phyloP scores from a whole-genome alignment of 2,113 vertebrate species.

The Oreochromis tanganicae region DNA sequence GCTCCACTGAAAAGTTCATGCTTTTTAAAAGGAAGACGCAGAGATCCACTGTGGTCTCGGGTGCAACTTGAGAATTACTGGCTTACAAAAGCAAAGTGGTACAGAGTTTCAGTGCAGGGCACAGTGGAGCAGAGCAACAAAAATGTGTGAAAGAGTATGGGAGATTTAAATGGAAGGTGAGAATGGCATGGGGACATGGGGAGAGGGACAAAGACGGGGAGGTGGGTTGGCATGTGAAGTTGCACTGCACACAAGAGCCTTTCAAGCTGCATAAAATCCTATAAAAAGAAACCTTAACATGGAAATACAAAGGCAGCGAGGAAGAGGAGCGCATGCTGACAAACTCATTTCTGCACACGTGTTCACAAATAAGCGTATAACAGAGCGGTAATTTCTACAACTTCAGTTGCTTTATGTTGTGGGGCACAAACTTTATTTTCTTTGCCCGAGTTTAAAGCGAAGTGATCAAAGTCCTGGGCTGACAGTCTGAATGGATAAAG shows the following conservation, averaged over 20 bases:
- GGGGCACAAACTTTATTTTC: not conserved
- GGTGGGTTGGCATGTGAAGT: not conserved
- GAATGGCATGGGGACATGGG: slow-evolving; percentile 18
- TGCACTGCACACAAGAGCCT: not conserved
- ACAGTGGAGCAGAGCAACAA: not conserved
- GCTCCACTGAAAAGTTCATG: not conserved
- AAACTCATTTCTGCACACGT: not conserved
- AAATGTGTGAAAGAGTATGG: slow-evolving; percentile 38
- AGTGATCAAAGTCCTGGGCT: not conserved
- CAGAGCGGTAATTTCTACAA: not conserved
- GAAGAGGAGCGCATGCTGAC: not conserved
- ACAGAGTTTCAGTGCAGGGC: not conserved
- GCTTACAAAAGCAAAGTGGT: not conserved
- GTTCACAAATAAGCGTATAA: not conserved
- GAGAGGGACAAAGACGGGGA: not conserved
- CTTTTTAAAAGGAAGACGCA: not conserved
- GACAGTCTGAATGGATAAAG: not conserved
- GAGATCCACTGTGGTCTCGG: not conserved
- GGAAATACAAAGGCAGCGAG: not conserved
- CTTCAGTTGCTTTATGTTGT: not conserved
- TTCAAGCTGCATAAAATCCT: not conserved
- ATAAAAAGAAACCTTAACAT: not conserved
- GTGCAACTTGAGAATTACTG: not conserved
- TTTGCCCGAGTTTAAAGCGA: not conserved
- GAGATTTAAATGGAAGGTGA: slow-evolving; percentile 32